A percentile compares a stretch with the other conserved stretches of the same genome.
These are phyloP conservation scores for Odontophorus gujanensis DNA, from an alignment of 2,113 vertebrate species.

Conservation along the genomic window DNA sequence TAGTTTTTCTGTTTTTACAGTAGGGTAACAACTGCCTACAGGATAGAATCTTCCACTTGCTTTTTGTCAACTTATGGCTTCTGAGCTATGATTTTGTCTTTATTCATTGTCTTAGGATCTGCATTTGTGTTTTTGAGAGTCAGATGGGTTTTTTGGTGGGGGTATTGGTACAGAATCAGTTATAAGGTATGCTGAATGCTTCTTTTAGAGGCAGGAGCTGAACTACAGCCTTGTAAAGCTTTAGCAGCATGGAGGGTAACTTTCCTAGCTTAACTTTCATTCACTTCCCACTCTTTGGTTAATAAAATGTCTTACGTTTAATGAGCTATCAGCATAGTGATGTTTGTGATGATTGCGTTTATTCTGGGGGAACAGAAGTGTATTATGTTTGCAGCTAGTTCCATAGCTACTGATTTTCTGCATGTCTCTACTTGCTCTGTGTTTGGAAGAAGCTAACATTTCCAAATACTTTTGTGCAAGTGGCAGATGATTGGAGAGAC, in stretches of 20 bases:
- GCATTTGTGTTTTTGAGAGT: accelerated
- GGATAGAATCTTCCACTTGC: background rate
- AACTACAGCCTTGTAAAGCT: background rate
- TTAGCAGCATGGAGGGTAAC: background rate
- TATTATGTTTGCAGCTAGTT: background rate
- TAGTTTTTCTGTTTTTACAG: background rate
- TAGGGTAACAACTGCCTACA: background rate
- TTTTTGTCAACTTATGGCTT: background rate
- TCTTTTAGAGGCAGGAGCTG: background rate
- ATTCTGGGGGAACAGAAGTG: background rate
- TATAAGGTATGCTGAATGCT: background rate
- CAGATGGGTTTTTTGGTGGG: background rate
- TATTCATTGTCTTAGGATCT: background rate
- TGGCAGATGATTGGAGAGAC: background rate
- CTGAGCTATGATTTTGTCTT: accelerated
- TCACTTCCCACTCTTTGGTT: background rate
- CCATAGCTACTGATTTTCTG: background rate
- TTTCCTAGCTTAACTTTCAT: background rate
- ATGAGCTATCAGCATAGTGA: background rate
- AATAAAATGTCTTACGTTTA: background rate
- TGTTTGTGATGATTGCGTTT: background rate
- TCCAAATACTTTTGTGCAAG: background rate
- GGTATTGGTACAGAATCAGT: background rate
- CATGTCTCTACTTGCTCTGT: background rate
- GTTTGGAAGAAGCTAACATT: background rate